Conservation (phyloP, 2,888 invertebrate species). For the Cataglyphis cursor region DNA sequence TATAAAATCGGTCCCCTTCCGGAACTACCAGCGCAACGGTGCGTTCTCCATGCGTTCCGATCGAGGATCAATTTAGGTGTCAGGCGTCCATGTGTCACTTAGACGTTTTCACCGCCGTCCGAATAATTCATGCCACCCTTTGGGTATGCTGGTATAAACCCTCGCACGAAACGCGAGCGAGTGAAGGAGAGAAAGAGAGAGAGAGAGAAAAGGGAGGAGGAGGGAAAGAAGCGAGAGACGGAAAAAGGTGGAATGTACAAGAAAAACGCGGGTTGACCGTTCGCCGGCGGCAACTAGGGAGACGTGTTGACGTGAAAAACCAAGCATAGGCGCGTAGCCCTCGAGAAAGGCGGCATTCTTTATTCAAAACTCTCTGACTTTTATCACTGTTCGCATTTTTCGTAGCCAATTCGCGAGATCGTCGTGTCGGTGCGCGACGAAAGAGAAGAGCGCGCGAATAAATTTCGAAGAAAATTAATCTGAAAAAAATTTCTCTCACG, state of each 20-base stretch:
- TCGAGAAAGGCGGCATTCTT: slow-evolving; percentile 75
- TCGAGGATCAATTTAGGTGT: slow-evolving; percentile 85
- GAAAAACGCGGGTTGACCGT: slow-evolving; percentile 79
- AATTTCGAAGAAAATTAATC: neutral
- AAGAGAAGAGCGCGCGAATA: neutral
- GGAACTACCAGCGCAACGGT: slow-evolving; percentile 25
- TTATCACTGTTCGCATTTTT: slow-evolving; percentile 69
- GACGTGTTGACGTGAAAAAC: slow-evolving; percentile 80
- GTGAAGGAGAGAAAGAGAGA: slow-evolving; percentile 43
- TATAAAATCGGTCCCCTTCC: slow-evolving; percentile 47
- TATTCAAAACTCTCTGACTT: slow-evolving; percentile 82
- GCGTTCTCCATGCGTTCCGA: slow-evolving; percentile 71
- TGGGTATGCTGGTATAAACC: slow-evolving; percentile 71
- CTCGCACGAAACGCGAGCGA: slow-evolving; percentile 57
- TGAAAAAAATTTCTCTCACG: neutral
- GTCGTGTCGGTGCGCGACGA: slow-evolving; percentile 20
- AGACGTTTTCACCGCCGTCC: slow-evolving; percentile 84
- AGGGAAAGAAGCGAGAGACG: slow-evolving; percentile 50
- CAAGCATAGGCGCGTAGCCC: slow-evolving; percentile 45
- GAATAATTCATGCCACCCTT: slow-evolving; percentile 84
- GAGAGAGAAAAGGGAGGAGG: neutral
- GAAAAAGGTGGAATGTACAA: slow-evolving; percentile 27
- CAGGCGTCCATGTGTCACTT: slow-evolving; percentile 85
- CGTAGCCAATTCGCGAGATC: slow-evolving; percentile 64
- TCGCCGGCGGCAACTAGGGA: slow-evolving; percentile 71